Percentiles rank a stretch among this genome's conserved stretches.
Conservation (phyloP, 2,888 invertebrate genomes). For the Lithodes maja region DNA sequence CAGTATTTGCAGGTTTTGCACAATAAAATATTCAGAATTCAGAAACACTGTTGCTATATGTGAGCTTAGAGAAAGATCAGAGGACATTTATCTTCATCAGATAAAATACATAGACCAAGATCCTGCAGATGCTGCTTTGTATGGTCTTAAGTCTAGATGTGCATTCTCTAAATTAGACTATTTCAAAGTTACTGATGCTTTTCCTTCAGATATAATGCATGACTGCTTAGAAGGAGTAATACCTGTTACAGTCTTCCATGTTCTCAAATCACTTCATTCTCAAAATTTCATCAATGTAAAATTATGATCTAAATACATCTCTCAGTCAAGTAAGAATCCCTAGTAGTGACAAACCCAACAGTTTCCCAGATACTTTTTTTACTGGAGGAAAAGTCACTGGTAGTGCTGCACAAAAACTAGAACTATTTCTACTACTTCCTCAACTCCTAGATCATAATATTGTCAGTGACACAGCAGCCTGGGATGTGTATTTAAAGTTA, state of each 20-base stretch:
- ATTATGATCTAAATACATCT: background rate
- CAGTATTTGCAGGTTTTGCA: background rate
- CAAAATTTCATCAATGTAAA: background rate
- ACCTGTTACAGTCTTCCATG: background rate
- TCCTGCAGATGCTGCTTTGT: background rate
- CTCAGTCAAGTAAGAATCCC: background rate
- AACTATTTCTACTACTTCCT: background rate
- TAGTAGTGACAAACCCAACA: background rate
- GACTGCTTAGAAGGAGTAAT: background rate
- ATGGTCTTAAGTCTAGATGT: background rate
- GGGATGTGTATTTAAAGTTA: background rate
- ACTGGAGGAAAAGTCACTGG: background rate
- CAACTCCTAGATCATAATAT: background rate
- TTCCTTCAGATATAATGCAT: background rate
- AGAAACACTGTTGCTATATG: background rate
- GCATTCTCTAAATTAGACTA: background rate
- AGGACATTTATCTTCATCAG: background rate
- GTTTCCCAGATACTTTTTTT: background rate
- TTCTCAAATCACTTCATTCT: background rate
- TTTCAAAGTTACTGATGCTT: background rate
- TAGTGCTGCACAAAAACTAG: background rate
- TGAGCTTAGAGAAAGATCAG: too few relatives aligned
- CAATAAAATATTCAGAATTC: background rate
- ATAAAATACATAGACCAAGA: background rate
- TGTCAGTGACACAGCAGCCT: background rate